Base-by-base conservation (phyloP, 2,113 vertebrate species). In the Turnix velox region DNA sequence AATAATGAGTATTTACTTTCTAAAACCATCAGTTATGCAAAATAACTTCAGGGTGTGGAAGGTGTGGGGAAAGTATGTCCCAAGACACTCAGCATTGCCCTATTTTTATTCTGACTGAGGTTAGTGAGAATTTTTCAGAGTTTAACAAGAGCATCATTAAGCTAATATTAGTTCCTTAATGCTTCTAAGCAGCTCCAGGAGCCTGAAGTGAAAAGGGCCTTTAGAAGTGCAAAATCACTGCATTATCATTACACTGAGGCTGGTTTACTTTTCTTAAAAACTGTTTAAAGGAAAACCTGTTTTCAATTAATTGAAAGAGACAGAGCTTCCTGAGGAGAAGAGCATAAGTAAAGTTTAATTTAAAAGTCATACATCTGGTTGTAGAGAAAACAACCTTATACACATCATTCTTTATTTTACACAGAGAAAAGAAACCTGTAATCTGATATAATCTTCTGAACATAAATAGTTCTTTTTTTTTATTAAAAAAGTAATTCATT, bases 121-220 rank as follows among this genome's bases (percentile, higher is more conserved):
- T 58, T 14, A 30, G 37, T 31, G n/a, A 69, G 30, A 87, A 59
- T 59, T 93, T 92, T 68, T 23, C n/a, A 43, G 25, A 67, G 18
- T 78, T 90, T 55, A 66, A 39, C 31, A 59, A n/a, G 9, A 78
- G 3, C 24, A 68, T 39, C 37, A 58, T 33, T 57, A 43, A 61
- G 24, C 4, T 65, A 75, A 62, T 66, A 37, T 35, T 49, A 20
- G 14, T 40, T 84, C 17, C 37, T 74, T 95, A 82, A 63, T 84
- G 30, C 51, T 93, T 93, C 61, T 80, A 90, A 78, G 79, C 18
- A 85, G 14, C 62, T 95, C 90, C 77, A 54, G 94, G 88, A 88
- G 16, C 9, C 18, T 80, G 61, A 80, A 89, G 65, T 72, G n/a
- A 88, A 94, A 96, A 94, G 30, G 1, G 1, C 5, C 14, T 77